These are phyloP conservation scores for Eidolon helvum DNA, from an alignment of 2,113 vertebrate genomes.

Conservation along the genomic window DNA sequence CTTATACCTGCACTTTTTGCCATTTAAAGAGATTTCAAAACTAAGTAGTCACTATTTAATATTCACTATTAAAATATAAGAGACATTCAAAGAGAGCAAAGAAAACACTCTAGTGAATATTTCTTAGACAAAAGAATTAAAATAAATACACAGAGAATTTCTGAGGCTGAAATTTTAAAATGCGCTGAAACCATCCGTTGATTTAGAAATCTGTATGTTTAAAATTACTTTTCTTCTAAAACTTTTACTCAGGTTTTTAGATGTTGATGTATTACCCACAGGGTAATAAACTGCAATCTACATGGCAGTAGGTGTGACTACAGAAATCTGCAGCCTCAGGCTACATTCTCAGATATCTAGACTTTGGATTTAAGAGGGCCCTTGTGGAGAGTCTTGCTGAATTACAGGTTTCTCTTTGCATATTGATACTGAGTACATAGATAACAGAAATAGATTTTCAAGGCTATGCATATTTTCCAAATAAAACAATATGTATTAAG, in stretches of 20 bases:
- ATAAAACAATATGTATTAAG: background rate
- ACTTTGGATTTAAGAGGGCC: background rate
- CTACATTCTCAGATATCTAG: background rate
- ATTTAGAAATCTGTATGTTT: conserved; percentile 30
- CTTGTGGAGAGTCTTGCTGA: background rate
- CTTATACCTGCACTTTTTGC: background rate
- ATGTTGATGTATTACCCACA: background rate
- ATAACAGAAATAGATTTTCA: background rate
- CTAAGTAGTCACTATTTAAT: background rate
- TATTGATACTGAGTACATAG: background rate
- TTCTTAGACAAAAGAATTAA: conserved; percentile 46
- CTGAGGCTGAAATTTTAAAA: conserved; percentile 39
- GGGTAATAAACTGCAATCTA: conserved; percentile 11
- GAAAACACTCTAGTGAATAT: conserved; percentile 21
- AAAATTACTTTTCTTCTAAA: background rate
- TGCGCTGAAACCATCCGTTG: conserved; percentile 30
- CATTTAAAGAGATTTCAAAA: background rate
- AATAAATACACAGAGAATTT: background rate
- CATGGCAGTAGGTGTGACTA: background rate
- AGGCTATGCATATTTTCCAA: background rate
- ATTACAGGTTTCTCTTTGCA: conserved; percentile 24
- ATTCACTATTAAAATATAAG: conserved; percentile 35
- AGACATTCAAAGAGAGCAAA: conserved; percentile 26
- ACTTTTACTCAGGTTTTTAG: conserved; percentile 57
- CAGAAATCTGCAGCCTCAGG: background rate